Evolutionary conservation across 2,113 vertebrate species (phyloP).

Genomic region (Tor tambroides): DNA sequence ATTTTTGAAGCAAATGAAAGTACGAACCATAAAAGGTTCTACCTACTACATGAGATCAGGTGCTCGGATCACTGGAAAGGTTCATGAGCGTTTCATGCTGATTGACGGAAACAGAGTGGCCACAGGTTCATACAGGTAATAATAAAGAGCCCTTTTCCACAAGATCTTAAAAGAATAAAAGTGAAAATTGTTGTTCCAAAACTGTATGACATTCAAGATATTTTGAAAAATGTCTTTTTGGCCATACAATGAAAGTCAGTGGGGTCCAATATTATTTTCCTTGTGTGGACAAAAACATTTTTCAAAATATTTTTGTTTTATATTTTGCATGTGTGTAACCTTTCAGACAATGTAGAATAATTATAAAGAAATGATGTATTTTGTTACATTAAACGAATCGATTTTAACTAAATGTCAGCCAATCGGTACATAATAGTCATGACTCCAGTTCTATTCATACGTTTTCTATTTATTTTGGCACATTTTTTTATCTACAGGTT

Average conservation of each 20-base stretch:
- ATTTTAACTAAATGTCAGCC: not conserved
- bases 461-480: not conserved
- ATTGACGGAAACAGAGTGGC: conserved; percentile 92
- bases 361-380: not conserved
- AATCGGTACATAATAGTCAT: not conserved
- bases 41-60: conserved; percentile 91
- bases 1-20: conserved; percentile 82
- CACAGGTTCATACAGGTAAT: conserved; percentile 96
- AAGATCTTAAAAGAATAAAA: not conserved
- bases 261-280: not conserved
- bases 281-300: not conserved
- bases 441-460: not conserved
- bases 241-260: not conserved
- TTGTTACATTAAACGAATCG: no score
- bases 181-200: no score
- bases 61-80: conserved; percentile 89
- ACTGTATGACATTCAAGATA: no score
- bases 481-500: conserved; percentile 77
- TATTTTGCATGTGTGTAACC: not conserved
- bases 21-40: conserved; percentile 88
- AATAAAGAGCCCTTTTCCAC: conserved; percentile 50
- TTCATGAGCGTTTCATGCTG: conserved; percentile 95
- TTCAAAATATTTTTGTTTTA: not conserved
- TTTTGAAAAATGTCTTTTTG: not conserved
- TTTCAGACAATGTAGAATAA: not conserved